Percentiles rank a stretch among this genome's conserved stretches.
Conservation (phyloP, 2,113 vertebrate genomes). For the Erpornis zantholeuca region DNA sequence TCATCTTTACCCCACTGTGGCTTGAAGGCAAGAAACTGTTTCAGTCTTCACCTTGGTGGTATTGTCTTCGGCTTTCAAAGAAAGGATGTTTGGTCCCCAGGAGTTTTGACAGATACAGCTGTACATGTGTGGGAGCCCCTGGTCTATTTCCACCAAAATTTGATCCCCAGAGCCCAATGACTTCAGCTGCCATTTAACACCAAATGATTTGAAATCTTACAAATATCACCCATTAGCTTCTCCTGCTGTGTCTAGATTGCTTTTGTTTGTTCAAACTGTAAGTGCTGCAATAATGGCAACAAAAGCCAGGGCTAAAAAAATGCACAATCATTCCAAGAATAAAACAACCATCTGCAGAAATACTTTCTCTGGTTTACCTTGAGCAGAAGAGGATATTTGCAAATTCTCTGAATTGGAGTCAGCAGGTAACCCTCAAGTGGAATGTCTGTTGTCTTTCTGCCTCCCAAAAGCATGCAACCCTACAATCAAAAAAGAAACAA, state of each 20-base stretch:
- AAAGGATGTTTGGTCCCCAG: neutral
- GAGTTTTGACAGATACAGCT: neutral
- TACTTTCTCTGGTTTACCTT: conserved; percentile 80
- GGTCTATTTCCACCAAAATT: neutral
- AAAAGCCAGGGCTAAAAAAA: neutral
- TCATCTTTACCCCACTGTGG: neutral
- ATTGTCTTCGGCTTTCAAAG: neutral
- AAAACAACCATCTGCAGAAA: neutral
- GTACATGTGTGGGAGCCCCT: neutral
- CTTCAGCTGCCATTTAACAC: neutral
- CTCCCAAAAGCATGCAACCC: conserved; percentile 97
- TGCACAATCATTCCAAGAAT: neutral
- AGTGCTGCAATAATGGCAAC: neutral
- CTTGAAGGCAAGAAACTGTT: neutral
- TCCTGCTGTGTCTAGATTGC: neutral
- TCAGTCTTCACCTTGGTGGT: neutral
- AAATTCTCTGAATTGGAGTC: conserved; percentile 96
- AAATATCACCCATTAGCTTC: neutral
- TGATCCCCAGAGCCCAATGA: neutral
- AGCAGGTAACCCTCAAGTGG: conserved; percentile 96
- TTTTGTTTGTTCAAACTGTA: neutral
- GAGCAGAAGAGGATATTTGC: conserved; percentile 96
- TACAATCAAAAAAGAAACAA: conserved; percentile 60
- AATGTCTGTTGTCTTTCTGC: conserved; percentile 95
- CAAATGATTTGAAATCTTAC: neutral